Evolutionary conservation across 2,113 vertebrate genomes (phyloP).

Genomic region (Helogale parvula): DNA sequence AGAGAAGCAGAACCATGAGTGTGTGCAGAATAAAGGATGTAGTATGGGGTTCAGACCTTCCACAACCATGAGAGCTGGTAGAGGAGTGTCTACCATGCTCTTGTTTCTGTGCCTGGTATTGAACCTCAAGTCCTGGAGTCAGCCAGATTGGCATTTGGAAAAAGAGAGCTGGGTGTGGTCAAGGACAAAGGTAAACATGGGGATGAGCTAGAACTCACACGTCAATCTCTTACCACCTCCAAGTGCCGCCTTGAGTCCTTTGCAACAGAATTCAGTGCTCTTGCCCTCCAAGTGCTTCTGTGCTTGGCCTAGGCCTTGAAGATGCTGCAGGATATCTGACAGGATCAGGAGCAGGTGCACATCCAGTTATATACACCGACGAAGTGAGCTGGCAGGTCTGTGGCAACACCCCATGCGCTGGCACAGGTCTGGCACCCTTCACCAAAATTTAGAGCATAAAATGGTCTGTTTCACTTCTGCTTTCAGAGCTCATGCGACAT

Average conservation of each 20-base stretch:
- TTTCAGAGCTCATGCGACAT: background rate
- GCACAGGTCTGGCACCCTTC: background rate
- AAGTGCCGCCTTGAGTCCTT: background rate
- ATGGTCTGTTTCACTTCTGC: background rate
- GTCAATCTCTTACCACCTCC: background rate
- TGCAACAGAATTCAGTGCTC: background rate
- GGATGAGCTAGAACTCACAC: background rate
- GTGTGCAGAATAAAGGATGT: background rate
- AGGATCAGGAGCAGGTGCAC: background rate
- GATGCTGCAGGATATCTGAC: background rate
- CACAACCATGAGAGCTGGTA: background rate
- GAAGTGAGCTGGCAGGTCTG: background rate
- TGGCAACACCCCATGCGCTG: fast-evolving
- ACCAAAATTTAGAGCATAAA: background rate
- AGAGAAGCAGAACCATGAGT: background rate
- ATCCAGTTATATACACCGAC: background rate
- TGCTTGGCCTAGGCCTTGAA: background rate
- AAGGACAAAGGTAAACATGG: background rate
- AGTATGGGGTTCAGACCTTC: background rate
- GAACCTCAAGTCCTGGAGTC: background rate
- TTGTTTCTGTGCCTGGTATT: background rate
- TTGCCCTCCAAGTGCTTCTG: background rate
- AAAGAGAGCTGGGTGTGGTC: background rate
- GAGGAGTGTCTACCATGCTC: background rate
- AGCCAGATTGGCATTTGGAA: background rate